Evolutionary conservation across 30 jellyfish, hydroid and myxozoan genomes (phyloP), one percentile per base, ranked within the genome.

Genomic region (Turritopsis rubra): DNA sequence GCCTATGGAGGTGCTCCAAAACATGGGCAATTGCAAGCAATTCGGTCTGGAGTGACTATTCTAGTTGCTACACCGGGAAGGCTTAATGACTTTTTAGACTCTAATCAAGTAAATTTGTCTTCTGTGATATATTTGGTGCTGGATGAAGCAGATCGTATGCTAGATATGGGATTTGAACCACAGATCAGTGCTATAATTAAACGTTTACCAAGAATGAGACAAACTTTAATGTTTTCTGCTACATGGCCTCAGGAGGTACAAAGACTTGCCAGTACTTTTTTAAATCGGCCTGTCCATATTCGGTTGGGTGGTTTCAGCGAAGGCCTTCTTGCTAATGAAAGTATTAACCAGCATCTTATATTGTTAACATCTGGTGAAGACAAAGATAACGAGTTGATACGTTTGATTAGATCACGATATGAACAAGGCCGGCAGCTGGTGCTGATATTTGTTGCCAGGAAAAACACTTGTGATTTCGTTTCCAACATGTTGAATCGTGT

Each of bases 1-100:
- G 87, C 87, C 52, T 80, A 80, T 60, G 87, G 87, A 30, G 87
- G 87, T 21, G 87, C 87, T 23, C 87, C 87, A 52, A 80, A 80
- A 60, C 30, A 80, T 25, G 53, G 52, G 29, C 87, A 80, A 66
- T 20, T 80, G 80, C 22, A 60, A 52, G 81, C 87, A 1, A 80
- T 80, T 27, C 41, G 52, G 41, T 53, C 87, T 52, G 87, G 87
- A 80, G 52, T 80, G 5, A 30, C 87, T 53, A 80, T 80, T 16
- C 53, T 80, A 30, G 87, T 80, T 24, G 87, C 87, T 18, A 80
- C 87, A 60, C 87, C 87, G 1, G 87, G 87, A 16, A 25, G 87
- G 19, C 53, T 80, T 13, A 80, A 80, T 25, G 87, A 80, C 53
- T 80, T 80, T 60, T 21, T 80, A 7, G 87, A 80, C 7, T 80